Evolutionary conservation across 1,140 invertebrate genomes (phyloP).

Genomic region (Drosophila ananassae): DNA sequence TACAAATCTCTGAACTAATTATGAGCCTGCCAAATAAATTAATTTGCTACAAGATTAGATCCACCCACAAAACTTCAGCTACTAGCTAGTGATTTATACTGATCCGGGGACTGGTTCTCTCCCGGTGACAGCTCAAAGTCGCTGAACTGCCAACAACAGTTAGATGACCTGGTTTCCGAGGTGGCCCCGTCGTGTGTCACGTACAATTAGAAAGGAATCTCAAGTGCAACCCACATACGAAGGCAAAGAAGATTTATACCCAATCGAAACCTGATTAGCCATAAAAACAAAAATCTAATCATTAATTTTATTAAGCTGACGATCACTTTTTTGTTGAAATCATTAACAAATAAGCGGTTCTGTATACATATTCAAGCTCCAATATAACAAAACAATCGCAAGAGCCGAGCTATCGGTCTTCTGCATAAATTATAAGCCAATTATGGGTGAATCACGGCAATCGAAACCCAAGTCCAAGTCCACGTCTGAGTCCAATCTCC

Average conservation of each 20-base stretch:
- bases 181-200: conserved; percentile 58
- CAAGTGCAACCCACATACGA: conserved; percentile 63
- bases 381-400: conserved; percentile 66
- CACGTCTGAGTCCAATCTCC: conserved; percentile 34
- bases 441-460: conserved; percentile 77
- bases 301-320: conserved; percentile 82
- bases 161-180: conserved; percentile 68
- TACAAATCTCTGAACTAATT: conserved; percentile 27
- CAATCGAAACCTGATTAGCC: conserved; percentile 68
- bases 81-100: conserved; percentile 29
- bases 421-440: conserved; percentile 81
- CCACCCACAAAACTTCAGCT: conserved; percentile 33
- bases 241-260: conserved; percentile 65
- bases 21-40: conserved; percentile 9
- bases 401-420: conserved; percentile 44
- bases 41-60: conserved; percentile 56
- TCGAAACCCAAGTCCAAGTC: background rate
- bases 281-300: conserved; percentile 69
- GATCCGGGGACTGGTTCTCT: conserved; percentile 31
- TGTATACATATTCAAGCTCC: conserved; percentile 51
- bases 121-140: conserved; percentile 44
- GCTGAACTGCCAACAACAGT: conserved; percentile 38
- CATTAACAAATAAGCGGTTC: conserved; percentile 80
- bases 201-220: conserved; percentile 79
- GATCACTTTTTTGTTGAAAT: conserved; percentile 81